Base-by-base conservation (phyloP, 1,140 invertebrate genomes). In the Bombus breviceps region DNA sequence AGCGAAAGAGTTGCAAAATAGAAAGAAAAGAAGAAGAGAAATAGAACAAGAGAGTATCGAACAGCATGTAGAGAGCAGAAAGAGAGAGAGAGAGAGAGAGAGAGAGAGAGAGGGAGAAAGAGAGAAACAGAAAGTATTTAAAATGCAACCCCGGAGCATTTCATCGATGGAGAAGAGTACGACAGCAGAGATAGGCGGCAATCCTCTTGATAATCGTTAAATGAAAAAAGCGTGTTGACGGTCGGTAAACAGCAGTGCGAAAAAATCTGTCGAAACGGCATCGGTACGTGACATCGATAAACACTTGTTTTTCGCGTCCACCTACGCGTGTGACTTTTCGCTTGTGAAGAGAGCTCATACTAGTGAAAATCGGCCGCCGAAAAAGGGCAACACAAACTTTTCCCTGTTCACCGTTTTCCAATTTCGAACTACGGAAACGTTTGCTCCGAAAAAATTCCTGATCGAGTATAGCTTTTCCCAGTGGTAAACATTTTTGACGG, bases 161-260 rank as follows among this genome's bases (percentile, higher is more conserved):
- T 83, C 78, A 37, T 81, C 37, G 75, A 69, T 43, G 5, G 81
- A 68, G 62, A 78, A 34, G 13, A 22, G 12, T 4, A 34, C 41
- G 57, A n/a, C 57, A 18, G 15, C 32, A 66, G 32, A 66, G 82
- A 78, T 78, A 84, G 74, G 28, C 64, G 64, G 28, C 74, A 81
- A 81, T 81, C 68, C 83, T 85, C 68, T 85, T 80, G 83, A 80
- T 85, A 85, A 85, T 85, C 76, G 83, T 72, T 72, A 85, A 85
- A 85, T 85, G 77, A 81, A 85, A 85, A 85, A 85, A 80, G 18
- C 53, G 83, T 78, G 66, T 73, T 73, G 66, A 73, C 77, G 69
- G 34, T 32, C 28, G 39, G 83, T 80, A 85, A 85, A 85, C 69
- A 85, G 12, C 39, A 37, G 34, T 53, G 76, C 28, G 43, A 72